phyloP scores from a whole-genome alignment of 2,113 vertebrate genomes.

The Myrmecobius fasciatus region DNA sequence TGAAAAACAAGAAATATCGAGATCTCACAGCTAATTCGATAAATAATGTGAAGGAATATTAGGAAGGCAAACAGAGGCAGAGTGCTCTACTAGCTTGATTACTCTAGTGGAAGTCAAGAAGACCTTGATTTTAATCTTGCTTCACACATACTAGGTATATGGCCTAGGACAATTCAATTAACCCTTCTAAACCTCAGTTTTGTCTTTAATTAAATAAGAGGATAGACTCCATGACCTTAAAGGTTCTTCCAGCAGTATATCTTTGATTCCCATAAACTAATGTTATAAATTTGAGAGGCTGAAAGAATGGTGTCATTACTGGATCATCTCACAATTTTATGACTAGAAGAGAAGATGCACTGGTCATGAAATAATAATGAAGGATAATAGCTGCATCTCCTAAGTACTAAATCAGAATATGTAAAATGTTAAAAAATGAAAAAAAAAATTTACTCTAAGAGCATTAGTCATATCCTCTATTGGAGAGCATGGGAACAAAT shows the following conservation, averaged over 20 bases:
- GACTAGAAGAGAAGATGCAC: background rate
- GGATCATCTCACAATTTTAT: background rate
- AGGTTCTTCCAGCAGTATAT: background rate
- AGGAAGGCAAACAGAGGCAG: background rate
- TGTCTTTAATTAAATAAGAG: background rate
- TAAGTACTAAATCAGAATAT: background rate
- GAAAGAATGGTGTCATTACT: background rate
- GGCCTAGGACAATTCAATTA: background rate
- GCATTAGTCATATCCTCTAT: background rate
- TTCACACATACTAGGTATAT: background rate
- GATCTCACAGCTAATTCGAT: background rate
- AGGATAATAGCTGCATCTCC: background rate
- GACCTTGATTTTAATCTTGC: background rate
- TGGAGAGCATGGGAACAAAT: background rate
- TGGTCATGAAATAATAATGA: background rate
- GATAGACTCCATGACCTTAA: background rate
- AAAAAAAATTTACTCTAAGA: background rate
- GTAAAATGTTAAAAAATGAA: background rate
- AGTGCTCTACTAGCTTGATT: background rate
- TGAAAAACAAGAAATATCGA: background rate
- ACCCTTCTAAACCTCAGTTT: background rate
- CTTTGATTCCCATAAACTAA: background rate
- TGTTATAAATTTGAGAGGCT: background rate
- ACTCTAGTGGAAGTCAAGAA: background rate
- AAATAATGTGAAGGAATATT: background rate